These are phyloP conservation scores for Agapornis canus DNA, from an alignment of 2,797 vertebrate species.

Conservation along the genomic window DNA sequence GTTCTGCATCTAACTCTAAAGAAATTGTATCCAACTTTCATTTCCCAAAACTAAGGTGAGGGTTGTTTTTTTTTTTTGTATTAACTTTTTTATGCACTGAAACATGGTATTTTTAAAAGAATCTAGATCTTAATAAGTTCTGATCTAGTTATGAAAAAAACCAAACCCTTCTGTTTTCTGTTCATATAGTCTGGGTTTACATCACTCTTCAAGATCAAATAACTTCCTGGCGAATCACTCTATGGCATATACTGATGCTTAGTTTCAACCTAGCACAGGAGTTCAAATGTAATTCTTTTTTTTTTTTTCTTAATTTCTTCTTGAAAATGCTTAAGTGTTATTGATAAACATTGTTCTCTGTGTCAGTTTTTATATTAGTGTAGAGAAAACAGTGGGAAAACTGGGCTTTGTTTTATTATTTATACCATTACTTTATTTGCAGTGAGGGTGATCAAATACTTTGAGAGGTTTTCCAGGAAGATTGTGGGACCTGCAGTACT, in stretches of 20 bases:
- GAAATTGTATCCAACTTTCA: fast-evolving
- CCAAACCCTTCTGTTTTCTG: background rate
- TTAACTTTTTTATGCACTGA: background rate
- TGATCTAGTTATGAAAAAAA: background rate
- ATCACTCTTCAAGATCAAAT: background rate
- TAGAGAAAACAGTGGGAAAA: background rate
- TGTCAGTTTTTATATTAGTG: background rate
- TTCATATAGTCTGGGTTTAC: background rate
- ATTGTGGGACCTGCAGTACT: background rate
- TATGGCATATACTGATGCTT: background rate
- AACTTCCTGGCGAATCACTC: background rate
- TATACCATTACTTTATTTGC: background rate
- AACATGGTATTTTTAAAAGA: background rate
- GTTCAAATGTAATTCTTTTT: background rate
- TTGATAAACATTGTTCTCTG: background rate
- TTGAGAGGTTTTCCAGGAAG: background rate
- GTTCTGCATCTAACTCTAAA: background rate
- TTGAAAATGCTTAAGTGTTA: background rate
- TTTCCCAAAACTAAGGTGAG: background rate
- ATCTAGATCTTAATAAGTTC: background rate
- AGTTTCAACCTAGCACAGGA: background rate
- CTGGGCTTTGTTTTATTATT: background rate
- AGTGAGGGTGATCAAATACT: background rate
- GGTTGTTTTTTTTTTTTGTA: background rate
- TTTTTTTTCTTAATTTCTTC: background rate